Conservation (phyloP, 2,113 vertebrate species). For the Triplophysa siluroides region DNA sequence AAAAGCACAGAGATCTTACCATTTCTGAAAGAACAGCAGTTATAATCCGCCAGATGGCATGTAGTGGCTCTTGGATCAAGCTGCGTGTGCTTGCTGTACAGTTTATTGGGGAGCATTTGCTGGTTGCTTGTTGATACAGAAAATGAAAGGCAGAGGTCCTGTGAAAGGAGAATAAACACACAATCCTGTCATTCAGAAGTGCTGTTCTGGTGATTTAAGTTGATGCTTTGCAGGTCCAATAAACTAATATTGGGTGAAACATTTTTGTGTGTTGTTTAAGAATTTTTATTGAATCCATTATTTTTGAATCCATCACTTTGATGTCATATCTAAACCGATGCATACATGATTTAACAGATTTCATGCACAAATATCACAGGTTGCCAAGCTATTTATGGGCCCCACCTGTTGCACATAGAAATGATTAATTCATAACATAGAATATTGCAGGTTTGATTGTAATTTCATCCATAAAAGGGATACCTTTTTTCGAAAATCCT, state of each 20-base stretch:
- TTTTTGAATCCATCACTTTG: conserved; percentile 52
- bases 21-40: neutral
- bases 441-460: conserved; percentile 97
- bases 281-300: neutral
- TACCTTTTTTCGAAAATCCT: conserved; percentile 90
- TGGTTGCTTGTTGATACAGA: conserved; percentile 20
- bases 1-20: neutral
- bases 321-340: conserved; percentile 59
- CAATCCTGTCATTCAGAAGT: conserved; percentile 3
- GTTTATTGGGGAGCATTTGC: neutral
- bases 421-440: conserved; percentile 95
- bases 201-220: neutral
- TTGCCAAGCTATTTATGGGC: conserved; percentile 81
- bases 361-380: conserved; percentile 78
- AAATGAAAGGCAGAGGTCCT: conserved; percentile 16
- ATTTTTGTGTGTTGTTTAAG: neutral
- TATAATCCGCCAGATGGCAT: conserved; percentile 10
- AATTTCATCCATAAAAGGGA: conserved; percentile 83
- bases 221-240: neutral
- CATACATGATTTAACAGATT: conserved; percentile 79
- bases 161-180: conserved; percentile 22
- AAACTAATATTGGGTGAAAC: conserved; percentile 5
- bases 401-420: conserved; percentile 87
- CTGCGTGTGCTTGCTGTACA: conserved; percentile 10
- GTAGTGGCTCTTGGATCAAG: conserved; percentile 11